Conservation (phyloP, 2,888 invertebrate genomes). For the Drosophila kuntzei region DNA sequence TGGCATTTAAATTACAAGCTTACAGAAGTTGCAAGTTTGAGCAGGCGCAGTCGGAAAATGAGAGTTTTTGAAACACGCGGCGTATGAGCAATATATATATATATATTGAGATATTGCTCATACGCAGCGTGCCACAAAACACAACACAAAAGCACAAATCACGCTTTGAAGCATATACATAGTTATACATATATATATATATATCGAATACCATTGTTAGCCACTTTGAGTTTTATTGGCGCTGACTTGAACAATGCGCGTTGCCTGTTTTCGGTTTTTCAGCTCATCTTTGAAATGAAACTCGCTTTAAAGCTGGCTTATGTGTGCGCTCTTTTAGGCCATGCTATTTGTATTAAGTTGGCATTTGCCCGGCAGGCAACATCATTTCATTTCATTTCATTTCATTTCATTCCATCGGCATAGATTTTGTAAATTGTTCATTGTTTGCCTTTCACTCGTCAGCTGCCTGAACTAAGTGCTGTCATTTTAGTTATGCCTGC, state of each 20-base stretch:
- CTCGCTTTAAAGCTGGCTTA: slow-evolving; percentile 37
- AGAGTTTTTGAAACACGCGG: slow-evolving; percentile 61
- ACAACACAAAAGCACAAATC: slow-evolving; percentile 42
- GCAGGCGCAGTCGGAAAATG: slow-evolving; percentile 63
- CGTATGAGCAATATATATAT: slow-evolving; percentile 73
- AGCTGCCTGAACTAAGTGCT: slow-evolving; percentile 60
- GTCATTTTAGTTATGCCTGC: slow-evolving; percentile 27
- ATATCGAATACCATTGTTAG: slow-evolving; percentile 52
- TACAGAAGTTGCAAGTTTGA: slow-evolving; percentile 59
- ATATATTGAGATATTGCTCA: slow-evolving; percentile 58
- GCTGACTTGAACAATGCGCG: slow-evolving; percentile 45
- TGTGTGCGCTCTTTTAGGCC: slow-evolving; percentile 34
- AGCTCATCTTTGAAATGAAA: slow-evolving; percentile 36
- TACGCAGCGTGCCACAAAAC: slow-evolving; percentile 56
- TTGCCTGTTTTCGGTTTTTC: slow-evolving; percentile 33
- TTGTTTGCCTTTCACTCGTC: slow-evolving; percentile 59
- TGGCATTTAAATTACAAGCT: slow-evolving; percentile 73
- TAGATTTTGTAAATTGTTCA: slow-evolving; percentile 50
- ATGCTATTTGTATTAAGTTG: slow-evolving; percentile 24
- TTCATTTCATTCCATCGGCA: slow-evolving; percentile 27
- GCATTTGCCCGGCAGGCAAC: slow-evolving; percentile 16
- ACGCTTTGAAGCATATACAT: slow-evolving; percentile 37
- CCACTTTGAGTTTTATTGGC: slow-evolving; percentile 56
- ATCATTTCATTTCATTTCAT: slow-evolving; percentile 20
- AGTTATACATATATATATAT: slow-evolving; percentile 7